These are phyloP conservation scores for Montipora foliosa DNA, from an alignment of 64 coral and sea anemone species.

Conservation along the genomic window DNA sequence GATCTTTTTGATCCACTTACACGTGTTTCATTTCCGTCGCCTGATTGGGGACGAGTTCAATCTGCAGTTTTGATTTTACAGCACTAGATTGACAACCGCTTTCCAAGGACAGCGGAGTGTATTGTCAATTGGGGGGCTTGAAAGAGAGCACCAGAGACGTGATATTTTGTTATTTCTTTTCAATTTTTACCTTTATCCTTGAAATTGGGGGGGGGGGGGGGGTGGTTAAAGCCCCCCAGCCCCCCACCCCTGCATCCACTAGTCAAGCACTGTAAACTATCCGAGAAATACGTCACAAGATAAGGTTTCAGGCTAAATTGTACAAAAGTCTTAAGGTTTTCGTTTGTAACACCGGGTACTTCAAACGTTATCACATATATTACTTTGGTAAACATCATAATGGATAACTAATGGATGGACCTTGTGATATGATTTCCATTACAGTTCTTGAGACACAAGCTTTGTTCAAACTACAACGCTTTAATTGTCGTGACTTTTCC, in stretches of 20 bases:
- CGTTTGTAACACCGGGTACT: slow-evolving; percentile 13
- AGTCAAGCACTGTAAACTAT: neutral
- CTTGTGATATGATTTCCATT: slow-evolving; percentile 7
- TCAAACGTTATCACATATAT: slow-evolving; percentile 7
- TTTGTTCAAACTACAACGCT: slow-evolving; percentile 16
- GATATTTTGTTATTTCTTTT: no score
- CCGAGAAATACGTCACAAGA: neutral
- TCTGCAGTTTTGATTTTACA: neutral
- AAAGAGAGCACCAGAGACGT: no score
- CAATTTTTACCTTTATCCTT: no score
- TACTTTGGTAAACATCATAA: slow-evolving; percentile 11
- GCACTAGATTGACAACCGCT: neutral
- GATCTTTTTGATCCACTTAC: neutral
- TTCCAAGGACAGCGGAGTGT: neutral
- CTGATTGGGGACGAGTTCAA: neutral
- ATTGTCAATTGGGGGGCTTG: no score
- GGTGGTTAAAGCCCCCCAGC: neutral
- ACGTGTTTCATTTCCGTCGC: neutral
- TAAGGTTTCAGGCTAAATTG: neutral
- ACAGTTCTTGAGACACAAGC: slow-evolving; percentile 20
- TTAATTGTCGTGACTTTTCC: neutral
- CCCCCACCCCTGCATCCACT: neutral
- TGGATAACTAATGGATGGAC: slow-evolving; percentile 14
- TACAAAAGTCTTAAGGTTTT: slow-evolving; percentile 5
- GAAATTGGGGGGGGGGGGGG: no score